Conservation (phyloP, 2,888 invertebrate species). For the Nemotelus pantherinus region DNA sequence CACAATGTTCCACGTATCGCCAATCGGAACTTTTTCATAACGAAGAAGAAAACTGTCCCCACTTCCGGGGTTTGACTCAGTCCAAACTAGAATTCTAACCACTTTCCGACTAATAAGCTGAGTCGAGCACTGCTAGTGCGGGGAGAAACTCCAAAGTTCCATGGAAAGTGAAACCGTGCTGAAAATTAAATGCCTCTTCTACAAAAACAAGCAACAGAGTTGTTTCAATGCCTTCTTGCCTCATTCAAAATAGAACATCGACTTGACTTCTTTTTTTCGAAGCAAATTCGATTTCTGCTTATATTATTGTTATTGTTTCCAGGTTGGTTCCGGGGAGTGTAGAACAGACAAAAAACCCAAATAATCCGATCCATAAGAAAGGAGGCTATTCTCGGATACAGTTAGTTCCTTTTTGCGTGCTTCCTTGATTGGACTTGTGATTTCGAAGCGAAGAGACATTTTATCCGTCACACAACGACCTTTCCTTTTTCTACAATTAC, state of each 20-base stretch:
- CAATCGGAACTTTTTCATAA: not conserved
- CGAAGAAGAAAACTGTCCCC: not conserved
- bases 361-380: not conserved
- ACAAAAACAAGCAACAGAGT: not conserved
- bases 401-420: constrained; percentile 47
- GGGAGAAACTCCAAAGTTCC: too few relatives aligned
- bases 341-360: not conserved
- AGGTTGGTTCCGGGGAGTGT: not conserved
- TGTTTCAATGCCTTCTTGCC: not conserved
- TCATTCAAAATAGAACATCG: not conserved
- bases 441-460: constrained; percentile 43
- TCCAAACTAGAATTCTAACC: not conserved
- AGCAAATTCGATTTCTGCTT: constrained; percentile 28
- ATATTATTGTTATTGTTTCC: constrained; percentile 18
- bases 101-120: too few relatives aligned
- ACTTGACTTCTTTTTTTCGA: constrained; percentile 15
- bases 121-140: too few relatives aligned
- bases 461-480: constrained; percentile 28
- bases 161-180: not conserved
- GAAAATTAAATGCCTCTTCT: constrained; percentile 16
- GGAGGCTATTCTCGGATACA: not conserved
- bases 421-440: constrained; percentile 47
- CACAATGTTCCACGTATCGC: not conserved
- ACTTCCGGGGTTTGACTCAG: not conserved
- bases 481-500: constrained; percentile 24